Conservation (phyloP, 2,888 invertebrate genomes). For the Xylophagus ater region DNA sequence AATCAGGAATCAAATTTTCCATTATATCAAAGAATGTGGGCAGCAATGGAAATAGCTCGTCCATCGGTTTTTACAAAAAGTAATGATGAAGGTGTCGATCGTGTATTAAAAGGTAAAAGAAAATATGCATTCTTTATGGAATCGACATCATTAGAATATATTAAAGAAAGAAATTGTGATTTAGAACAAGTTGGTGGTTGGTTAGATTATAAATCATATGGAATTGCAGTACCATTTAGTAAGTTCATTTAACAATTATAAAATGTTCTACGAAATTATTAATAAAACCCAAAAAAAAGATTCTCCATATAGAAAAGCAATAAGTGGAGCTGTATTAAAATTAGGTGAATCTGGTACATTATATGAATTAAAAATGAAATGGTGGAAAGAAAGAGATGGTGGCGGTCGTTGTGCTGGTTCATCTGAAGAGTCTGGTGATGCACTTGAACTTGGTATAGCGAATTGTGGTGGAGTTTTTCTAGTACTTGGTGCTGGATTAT, state of each 20-base stretch:
- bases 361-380: conserved; percentile 70
- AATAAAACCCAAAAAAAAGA: conserved; percentile 42
- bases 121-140: conserved; percentile 94
- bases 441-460: conserved; percentile 34
- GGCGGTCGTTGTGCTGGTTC: conserved; percentile 30
- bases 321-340: conserved; percentile 80
- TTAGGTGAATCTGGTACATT: conserved; percentile 82
- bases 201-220: conserved; percentile 87
- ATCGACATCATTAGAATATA: conserved; percentile 88
- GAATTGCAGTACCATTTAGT: conserved; percentile 88
- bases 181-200: conserved; percentile 71
- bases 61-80: conserved; percentile 72
- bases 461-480: conserved; percentile 90
- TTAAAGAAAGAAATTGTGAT: conserved; percentile 73
- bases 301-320: conserved; percentile 64
- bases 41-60: conserved; percentile 73
- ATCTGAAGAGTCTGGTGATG: conserved; percentile 26
- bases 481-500: conserved; percentile 64
- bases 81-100: conserved; percentile 77
- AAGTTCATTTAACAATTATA: conserved; percentile 22
- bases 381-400: conserved; percentile 73
- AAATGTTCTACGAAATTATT: not conserved
- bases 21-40: conserved; percentile 86
- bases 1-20: conserved; percentile 72
- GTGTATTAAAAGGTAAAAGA: conserved; percentile 66